Conservation (phyloP, 2,888 invertebrate genomes). For the Cataglyphis livida region DNA sequence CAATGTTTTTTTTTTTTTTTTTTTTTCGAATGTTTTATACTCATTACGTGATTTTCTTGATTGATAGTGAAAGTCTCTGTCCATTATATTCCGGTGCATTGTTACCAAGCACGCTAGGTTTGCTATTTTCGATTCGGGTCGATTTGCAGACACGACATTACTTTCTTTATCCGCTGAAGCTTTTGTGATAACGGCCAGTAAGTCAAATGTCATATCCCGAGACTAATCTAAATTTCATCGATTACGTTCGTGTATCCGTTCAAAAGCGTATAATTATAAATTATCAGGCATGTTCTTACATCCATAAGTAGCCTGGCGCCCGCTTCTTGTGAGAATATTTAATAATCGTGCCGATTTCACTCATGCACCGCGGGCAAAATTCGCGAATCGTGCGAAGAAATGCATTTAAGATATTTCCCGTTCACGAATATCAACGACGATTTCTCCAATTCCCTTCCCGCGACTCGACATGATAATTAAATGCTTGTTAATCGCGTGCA, state of each 20-base stretch:
- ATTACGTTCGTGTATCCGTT: neutral
- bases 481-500: conserved; percentile 41
- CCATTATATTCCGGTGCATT: conserved; percentile 26
- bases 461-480: conserved; percentile 35
- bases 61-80: conserved; percentile 41
- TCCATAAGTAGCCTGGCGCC: neutral
- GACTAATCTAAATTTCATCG: neutral
- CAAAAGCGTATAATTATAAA: conserved; percentile 20
- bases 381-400: conserved; percentile 51
- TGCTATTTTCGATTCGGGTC: neutral
- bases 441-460: conserved; percentile 42
- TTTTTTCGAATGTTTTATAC: neutral
- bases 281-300: conserved; percentile 25
- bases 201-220: neutral
- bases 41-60: conserved; percentile 29
- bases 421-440: conserved; percentile 20
- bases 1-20: neutral
- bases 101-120: neutral
- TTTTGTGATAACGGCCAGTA: neutral
- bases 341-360: conserved; percentile 59
- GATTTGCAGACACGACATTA: neutral
- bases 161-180: neutral
- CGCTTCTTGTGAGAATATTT: conserved; percentile 61
- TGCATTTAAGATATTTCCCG: neutral
- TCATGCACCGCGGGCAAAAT: conserved; percentile 29